Percentiles rank a stretch among this genome's conserved stretches.
Conservation (phyloP, 1,140 invertebrate genomes). For the Bicyclus anynana region DNA sequence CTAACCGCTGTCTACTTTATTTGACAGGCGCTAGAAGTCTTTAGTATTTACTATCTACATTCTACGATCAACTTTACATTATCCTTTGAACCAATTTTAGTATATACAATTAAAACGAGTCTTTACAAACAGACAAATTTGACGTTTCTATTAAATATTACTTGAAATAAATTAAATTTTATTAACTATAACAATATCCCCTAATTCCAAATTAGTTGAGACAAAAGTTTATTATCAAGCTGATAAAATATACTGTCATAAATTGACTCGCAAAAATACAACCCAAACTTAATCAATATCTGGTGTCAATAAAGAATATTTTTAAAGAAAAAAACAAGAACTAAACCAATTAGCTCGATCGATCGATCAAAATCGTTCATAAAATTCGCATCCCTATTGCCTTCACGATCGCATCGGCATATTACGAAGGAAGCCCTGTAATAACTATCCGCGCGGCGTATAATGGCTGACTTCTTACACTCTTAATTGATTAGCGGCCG, state of each 20-base stretch:
- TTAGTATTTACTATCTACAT: no score
- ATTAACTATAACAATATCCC: no score
- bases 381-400: constrained; percentile 73
- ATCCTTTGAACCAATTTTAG: no score
- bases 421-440: constrained; percentile 69
- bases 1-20: no score
- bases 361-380: constrained; percentile 62
- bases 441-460: constrained; percentile 68
- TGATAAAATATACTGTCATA: background rate
- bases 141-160: no score
- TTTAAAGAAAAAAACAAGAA: constrained; percentile 30
- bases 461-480: constrained; percentile 75
- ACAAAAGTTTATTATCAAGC: background rate
- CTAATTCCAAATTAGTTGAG: no score
- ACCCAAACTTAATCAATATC: background rate
- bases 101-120: no score
- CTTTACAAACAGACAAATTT: no score
- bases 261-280: background rate
- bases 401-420: constrained; percentile 72
- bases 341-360: constrained; percentile 55
- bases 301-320: constrained; percentile 3
- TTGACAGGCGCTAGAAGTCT: no score
- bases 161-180: no score
- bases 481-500: constrained; percentile 77
- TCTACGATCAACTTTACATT: no score